Percentiles rank a stretch among this genome's conserved stretches.
phyloP scores from a whole-genome alignment of 2,797 vertebrate genomes.

The Paramormyrops hopkinsi region DNA sequence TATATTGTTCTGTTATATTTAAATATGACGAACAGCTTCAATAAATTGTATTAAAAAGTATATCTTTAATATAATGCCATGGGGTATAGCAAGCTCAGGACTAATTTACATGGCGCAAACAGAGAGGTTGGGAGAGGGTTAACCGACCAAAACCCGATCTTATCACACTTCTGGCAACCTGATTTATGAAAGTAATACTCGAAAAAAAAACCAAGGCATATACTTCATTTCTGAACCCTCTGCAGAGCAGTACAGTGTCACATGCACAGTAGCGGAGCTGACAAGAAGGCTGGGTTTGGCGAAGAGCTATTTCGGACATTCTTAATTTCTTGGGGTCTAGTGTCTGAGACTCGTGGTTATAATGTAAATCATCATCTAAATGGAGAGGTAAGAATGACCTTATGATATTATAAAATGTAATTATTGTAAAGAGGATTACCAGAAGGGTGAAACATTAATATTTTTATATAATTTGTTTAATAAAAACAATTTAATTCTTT shows the following conservation, averaged over 20 bases:
- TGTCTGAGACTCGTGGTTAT: not conserved
- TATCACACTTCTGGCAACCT: constrained; percentile 26
- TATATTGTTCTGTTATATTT: not conserved
- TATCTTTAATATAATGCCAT: not conserved
- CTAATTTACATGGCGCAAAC: not conserved
- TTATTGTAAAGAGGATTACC: not conserved
- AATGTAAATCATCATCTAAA: not conserved
- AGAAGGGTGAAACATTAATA: not conserved
- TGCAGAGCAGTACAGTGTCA: constrained; percentile 3
- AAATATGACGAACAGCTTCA: not conserved
- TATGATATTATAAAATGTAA: not conserved
- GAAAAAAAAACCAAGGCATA: not conserved
- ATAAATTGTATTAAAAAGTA: not conserved
- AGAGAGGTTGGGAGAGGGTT: constrained; percentile 8
- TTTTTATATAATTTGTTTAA: not conserved
- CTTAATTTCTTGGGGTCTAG: not conserved
- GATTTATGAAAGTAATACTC: not conserved
- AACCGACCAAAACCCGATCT: constrained; percentile 1
- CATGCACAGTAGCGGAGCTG: constrained; percentile 18
- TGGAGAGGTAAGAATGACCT: not conserved
- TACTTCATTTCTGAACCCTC: not conserved
- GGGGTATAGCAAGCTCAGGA: not conserved
- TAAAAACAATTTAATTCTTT: not conserved
- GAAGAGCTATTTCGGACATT: not conserved
- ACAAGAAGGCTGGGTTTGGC: not conserved